These are phyloP conservation scores for Pseudomyrmex sp. DNA, from an alignment of 1,140 invertebrate species.

Conservation along the genomic window DNA sequence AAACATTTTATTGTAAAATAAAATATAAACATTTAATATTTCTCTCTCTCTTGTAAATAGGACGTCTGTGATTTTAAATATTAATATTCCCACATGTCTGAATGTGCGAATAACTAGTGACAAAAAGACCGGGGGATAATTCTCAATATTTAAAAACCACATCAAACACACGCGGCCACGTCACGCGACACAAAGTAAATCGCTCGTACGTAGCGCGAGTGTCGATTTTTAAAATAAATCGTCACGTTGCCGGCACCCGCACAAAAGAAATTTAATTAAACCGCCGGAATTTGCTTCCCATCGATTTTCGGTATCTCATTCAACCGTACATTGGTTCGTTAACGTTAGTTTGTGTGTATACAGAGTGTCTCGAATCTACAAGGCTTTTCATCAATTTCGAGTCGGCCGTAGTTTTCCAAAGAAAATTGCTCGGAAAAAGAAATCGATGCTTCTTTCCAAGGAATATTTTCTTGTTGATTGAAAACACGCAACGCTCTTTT, in stretches of 20 bases:
- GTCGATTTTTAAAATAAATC: slow-evolving; percentile 65
- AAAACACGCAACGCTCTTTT: too few species aligned
- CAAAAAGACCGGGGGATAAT: background rate
- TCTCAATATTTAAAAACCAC: slow-evolving; percentile 48
- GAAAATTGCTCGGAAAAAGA: too few species aligned
- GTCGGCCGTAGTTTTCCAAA: too few species aligned
- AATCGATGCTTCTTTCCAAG: background rate
- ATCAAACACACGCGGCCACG: slow-evolving; percentile 14
- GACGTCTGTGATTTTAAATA: background rate
- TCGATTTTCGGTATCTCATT: slow-evolving; percentile 45
- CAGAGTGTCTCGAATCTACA: background rate
- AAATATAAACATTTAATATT: too few species aligned
- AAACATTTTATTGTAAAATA: too few species aligned
- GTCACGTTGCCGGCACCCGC: slow-evolving; percentile 9
- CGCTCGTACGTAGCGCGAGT: background rate
- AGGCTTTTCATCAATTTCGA: background rate
- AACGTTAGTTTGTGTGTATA: slow-evolving; percentile 21
- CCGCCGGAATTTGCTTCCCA: slow-evolving; percentile 39
- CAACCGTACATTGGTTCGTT: slow-evolving; percentile 44
- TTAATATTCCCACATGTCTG: background rate
- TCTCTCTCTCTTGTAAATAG: background rate
- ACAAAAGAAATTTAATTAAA: slow-evolving; percentile 70
- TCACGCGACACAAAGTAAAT: slow-evolving; percentile 38
- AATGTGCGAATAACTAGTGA: slow-evolving; percentile 3
- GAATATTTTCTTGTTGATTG: background rate